Evolutionary conservation across 2,113 vertebrate species (phyloP).

Genomic region (Mastomys coucha): DNA sequence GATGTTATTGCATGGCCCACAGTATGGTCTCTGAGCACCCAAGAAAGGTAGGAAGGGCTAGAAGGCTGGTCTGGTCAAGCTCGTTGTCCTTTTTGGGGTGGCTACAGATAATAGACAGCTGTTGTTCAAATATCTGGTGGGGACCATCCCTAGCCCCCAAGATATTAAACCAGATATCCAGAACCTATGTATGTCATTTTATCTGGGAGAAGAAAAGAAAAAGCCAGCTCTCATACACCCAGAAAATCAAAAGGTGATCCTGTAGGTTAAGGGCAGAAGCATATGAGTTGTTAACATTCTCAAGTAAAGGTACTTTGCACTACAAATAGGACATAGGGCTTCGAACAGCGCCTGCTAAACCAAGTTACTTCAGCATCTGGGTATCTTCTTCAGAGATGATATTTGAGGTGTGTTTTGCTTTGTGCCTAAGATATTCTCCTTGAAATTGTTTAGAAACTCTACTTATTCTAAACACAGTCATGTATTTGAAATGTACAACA

Average conservation of each 20-base stretch:
- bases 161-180: neutral
- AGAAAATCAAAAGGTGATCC: neutral
- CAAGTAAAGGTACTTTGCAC: neutral
- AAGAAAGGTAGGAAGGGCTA: neutral
- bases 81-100: neutral
- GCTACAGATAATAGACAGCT: neutral
- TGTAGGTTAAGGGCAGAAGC: neutral
- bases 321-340: neutral
- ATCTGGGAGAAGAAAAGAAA: neutral
- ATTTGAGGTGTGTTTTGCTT: neutral
- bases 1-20: neutral
- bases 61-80: neutral
- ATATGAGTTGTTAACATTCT: neutral
- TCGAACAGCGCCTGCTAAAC: neutral
- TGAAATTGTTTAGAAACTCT: neutral
- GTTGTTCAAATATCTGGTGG: neutral
- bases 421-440: neutral
- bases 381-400: neutral
- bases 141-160: no score
- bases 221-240: neutral
- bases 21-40: neutral
- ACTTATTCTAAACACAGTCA: neutral
- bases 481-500: constrained; percentile 22
- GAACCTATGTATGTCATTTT: neutral
- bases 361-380: neutral